Evolutionary conservation across 2,888 invertebrate species (phyloP), one percentile per base, ranked within the genome.

Genomic region (Anoplius nigerrimus): DNA sequence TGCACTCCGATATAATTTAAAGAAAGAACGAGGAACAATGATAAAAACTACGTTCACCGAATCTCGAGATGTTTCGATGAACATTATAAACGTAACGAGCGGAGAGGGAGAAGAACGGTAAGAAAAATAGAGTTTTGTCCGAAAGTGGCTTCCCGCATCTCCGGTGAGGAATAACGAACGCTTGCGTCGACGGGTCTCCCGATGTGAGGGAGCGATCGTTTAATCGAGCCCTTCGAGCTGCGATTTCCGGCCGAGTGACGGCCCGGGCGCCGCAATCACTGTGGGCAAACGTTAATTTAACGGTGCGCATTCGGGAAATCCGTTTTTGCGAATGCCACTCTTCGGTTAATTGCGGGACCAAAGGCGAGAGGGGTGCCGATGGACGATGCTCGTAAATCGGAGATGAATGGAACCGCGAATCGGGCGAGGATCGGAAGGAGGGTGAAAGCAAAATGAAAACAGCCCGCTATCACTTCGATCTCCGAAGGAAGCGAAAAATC

Each of bases 201-300:
- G 60, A 71, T 64, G 71, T 78, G 68, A 67, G 68, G 74, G 72
- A 69, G 69, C 74, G 73, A 72, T 79, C 83, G 73, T 81, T 83
- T 78, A 83, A 83, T 78, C 79, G 78, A 75, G 58, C 74, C 74
- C 62, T 72, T 69, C 64, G 67, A 82, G 75, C 72, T 79, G 75
- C 79, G 77, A 82, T 84, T 82, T 80, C 79, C 81, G 74, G 72
- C 76, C 76, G 76, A 75, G 66, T 69, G 78, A 60, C 63, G 70
- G 63, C 62, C 67, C 62, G 67, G 27, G 57, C 55, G 59, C 68
- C 71, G 76, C 85, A 86, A 86, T 84, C 86, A 82, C 78, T 81
- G 76, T 78, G 75, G 67, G 79, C 80, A 79, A 86, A 84, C 84
- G 82, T 86, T 86, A 86, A 86, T 86, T 86, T 85, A 86, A 86